Evolutionary conservation across 1,140 invertebrate genomes (phyloP), one percentile per base, ranked within the genome.

Genomic region (Drosophila parvula): DNA sequence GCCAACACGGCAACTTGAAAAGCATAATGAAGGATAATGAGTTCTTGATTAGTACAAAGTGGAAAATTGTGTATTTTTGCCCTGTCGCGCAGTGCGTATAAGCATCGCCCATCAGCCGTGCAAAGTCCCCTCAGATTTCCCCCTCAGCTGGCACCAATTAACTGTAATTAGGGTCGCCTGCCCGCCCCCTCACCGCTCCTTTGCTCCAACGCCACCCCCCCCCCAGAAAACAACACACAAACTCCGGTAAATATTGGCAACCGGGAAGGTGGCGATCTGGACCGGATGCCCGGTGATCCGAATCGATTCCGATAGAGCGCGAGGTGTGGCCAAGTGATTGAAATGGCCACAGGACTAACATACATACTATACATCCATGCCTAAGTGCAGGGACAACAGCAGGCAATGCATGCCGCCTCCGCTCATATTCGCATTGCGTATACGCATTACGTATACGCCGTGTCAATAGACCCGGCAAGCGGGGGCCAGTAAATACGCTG

Each of bases 21-120:
- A 78, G 79, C 79, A 82, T 82, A 82, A 82, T 82, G 79, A 82
- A 82, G 79, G 79, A 82, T 82, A 82, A 82, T 82, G 79, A 82
- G 79, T 82, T 82, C 79, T 81, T 82, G 79, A 82, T 82, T 82
- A 82, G 79, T 82, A 82, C 79, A 82, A 82, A 82, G 79, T 82
- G 79, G 79, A 82, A 82, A 82, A 82, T 82, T 82, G 79, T 82
- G 79, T 82, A 82, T 82, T 81, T 81, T 78, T 81, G 68, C 59
- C 47, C 69, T 74, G 69, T 74, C 62, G 51, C 61, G 61, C 61
- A 67, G 65, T 69, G 65, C 65, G 65, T 69, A 69, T 67, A 67
- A 67, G 47, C 62, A 28, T 43, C 12, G 27, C 40, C 22, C 64
- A 40, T 48, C 45, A 38, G 32, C 22, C 36, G 28, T 36, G 44